Evolutionary conservation across 1,140 invertebrate species (phyloP), one percentile per base, ranked within the genome.

Genomic region (Paraescarpia echinospica): DNA sequence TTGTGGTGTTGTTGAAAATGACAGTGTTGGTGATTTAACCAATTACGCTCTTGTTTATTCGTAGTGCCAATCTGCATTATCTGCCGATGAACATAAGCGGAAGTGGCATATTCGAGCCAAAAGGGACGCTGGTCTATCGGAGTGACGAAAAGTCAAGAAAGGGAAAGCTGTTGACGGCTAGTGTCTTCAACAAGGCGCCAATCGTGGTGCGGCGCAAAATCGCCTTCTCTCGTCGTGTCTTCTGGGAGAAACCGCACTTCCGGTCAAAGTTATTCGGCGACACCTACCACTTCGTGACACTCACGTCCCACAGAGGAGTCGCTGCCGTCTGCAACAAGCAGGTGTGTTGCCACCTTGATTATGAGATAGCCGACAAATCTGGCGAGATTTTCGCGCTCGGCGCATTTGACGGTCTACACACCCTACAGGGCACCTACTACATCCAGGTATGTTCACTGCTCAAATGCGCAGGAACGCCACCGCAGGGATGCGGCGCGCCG

Each of bases 371-470:
- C 77, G 22, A 90, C 59, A 31, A 22, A 33, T 18, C n/a, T 14
- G 89, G 27, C 0, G 94, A 95, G 31, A 59, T 94, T 22, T 95
- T 94, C 93, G 95, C 95, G 1, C 93, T 96, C 92, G 95, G 95
- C 27, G 95, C 94, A 0, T 95, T 95, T 92, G 94, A 95, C 92
- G 95, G 95, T 27, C 93, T 95, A 0, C 95, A 95, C 92, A 94
- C 94, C 0, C 92, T 93, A 35, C 92, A 95, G 89, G 94, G 94
- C 1, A 33, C 92, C 5, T 95, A 94, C 91, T 95, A 95, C 92
- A 90, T 95, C 27, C 95, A 96, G 92, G 94, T 95, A 22, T 96
- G 95, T 91, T 93, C 93, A 12, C 14, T 96, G 2, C 77, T 95
- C 5, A 94, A 93, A 91, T 96, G 95, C 88, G 92, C 93, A 31